Evolutionary conservation across 2,113 vertebrate species (phyloP).

Genomic region (Oreamnos americanus): DNA sequence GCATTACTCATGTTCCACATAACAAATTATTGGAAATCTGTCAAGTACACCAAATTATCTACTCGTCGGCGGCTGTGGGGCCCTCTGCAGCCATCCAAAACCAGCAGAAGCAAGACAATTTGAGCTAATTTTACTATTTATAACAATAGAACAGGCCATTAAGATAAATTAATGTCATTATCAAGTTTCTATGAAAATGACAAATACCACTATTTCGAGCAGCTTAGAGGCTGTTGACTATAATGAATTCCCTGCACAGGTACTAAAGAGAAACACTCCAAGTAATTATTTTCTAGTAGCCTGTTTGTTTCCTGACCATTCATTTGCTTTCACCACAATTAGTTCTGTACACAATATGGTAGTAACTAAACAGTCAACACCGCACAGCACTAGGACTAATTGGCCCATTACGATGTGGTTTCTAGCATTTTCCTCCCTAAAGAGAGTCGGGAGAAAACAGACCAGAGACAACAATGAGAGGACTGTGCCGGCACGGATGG

Average conservation of each 20-base stretch:
- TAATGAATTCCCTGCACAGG: constrained; percentile 99
- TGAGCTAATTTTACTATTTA: constrained; percentile 99
- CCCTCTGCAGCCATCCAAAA: constrained; percentile 97
- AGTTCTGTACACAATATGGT: constrained; percentile 92
- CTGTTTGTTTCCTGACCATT: constrained; percentile 99
- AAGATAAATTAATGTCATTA: constrained; percentile 99
- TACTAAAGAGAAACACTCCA: constrained; percentile 99
- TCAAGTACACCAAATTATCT: constrained; percentile 99
- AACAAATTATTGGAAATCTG: constrained; percentile 99
- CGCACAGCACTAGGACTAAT: constrained; percentile 97
- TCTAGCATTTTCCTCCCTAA: constrained; percentile 94
- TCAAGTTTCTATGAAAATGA: constrained; percentile 99
- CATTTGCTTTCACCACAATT: constrained; percentile 99
- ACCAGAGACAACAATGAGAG: constrained; percentile 83
- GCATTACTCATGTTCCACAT: constrained; percentile 99
- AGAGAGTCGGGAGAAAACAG: constrained; percentile 92
- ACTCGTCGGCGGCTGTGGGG: constrained; percentile 93
- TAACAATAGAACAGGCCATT: constrained; percentile 99
- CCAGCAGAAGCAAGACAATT: constrained; percentile 99
- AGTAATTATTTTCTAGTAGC: constrained; percentile 99
- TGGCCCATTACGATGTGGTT: constrained; percentile 98
- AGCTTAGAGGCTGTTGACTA: constrained; percentile 99
- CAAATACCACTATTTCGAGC: constrained; percentile 98
- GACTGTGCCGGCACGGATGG: constrained; percentile 73
- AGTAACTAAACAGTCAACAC: constrained; percentile 90